A percentile compares a stretch with the other conserved stretches of the same genome.
Conservation (phyloP, 2,888 invertebrate species). For the Drosophila phalerata region DNA sequence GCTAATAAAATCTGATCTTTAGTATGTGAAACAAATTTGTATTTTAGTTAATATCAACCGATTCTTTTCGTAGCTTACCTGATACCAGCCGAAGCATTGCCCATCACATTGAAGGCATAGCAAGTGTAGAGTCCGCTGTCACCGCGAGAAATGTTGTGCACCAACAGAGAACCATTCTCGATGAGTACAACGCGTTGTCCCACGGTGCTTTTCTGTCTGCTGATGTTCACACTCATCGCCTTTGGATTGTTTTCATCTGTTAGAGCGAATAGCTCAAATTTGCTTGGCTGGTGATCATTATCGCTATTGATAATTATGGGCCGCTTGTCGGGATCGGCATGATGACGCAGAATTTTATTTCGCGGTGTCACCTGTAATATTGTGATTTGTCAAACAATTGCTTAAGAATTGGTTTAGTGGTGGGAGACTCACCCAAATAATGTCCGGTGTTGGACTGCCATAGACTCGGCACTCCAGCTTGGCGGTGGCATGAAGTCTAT, state of each 20-base stretch:
- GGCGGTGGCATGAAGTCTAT: constrained; percentile 89
- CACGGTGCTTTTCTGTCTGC: constrained; percentile 66
- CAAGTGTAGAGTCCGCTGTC: constrained; percentile 95
- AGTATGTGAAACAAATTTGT: no score
- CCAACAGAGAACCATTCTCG: constrained; percentile 92
- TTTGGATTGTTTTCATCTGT: constrained; percentile 75
- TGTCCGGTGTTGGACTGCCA: constrained; percentile 92
- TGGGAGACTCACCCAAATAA: constrained; percentile 89
- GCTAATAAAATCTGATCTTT: no score
- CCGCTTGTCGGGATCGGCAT: constrained; percentile 88
- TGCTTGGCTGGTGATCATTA: constrained; percentile 73
- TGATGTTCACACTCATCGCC: constrained; percentile 63
- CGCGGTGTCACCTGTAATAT: constrained; percentile 88
- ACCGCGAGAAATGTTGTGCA: constrained; percentile 90
- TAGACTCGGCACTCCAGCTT: constrained; percentile 91
- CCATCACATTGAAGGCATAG: constrained; percentile 93
- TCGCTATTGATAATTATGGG: constrained; percentile 83
- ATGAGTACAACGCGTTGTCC: constrained; percentile 86
- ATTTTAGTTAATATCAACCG: no score
- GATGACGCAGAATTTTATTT: constrained; percentile 91
- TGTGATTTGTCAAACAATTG: background rate
- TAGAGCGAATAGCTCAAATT: constrained; percentile 80
- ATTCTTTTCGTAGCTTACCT: constrained; percentile 66
- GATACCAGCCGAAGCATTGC: constrained; percentile 91
- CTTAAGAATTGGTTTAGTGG: background rate